Evolutionary conservation across 2,888 invertebrate genomes (phyloP), one percentile per base, ranked within the genome.

Genomic region (Lamproptera curius): DNA sequence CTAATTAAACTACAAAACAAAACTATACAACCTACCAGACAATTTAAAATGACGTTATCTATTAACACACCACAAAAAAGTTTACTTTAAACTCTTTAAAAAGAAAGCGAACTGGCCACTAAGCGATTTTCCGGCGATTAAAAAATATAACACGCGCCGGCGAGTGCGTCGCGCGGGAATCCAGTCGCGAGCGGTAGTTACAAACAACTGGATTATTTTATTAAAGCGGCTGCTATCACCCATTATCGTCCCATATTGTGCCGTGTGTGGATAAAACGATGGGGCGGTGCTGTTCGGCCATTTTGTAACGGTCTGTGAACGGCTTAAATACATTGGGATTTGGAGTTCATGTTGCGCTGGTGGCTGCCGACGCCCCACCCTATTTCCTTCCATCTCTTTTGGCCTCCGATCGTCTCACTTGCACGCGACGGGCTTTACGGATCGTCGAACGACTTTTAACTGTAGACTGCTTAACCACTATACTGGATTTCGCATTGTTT

Each of bases 171-270:
- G 34, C 35, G 46, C 54, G 56, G 57, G 63, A 63, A 49, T 44
- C 68, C 63, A 59, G 56, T 65, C 69, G 62, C 63, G 62, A 58
- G 59, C 62, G 59, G 59, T 63, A 63, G 63, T 63, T 61, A 57
- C 61, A 58, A 64, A 75, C 78, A 78, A 86, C 86, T 86, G 85
- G 82, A 80, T 85, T 84, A 86, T 81, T 81, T 78, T 79, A 83
- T 80, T 77, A 80, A 63, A 61, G 64, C 71, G 67, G 62, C 65
- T 65, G 63, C 61, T 67, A 75, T 70, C 72, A 65, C 67, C 79
- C 65, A 85, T 84, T 82, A 83, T 76, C 67, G 54, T 65, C 63
- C 67, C 79, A 83, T 82, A 82, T 76, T 70, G 69, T 67, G 60
- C 54, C 71, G 72, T 76, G 61, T 77, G 74, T 79, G 83, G 67